Base-by-base conservation (phyloP, 2,797 vertebrate species). In the Lacerta bilineata region DNA sequence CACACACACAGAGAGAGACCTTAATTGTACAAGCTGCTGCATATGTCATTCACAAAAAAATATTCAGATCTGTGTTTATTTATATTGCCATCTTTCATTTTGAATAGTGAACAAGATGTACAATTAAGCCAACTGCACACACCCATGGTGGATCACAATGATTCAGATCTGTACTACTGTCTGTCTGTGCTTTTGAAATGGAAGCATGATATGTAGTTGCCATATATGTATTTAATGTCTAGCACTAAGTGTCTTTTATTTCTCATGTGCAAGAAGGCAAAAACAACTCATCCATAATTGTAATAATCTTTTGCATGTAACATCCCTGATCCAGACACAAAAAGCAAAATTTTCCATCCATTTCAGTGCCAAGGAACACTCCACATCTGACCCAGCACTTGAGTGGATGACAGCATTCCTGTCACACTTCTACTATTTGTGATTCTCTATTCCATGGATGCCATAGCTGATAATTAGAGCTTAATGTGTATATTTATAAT, bases 401-500 rank as follows among this genome's bases (percentile, higher is more conserved):
- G 64, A 29, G 13, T 27, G 25, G 43, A 86, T 50, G 13, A 36
- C 20, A 15, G 8, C 27, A 5, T n/a, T 39, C 9, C 8, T 36
- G 33, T n/a, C 55, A 77, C 20, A 69, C 5, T 5, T 83, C 20
- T 9, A 36, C 2, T 80, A 2, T 86, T 78, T 18, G 9, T n/a
- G 20, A 81, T 10, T 88, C 23, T 25, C 61, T 11, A 50, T 1
- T 10, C 15, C 18, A 64, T 8, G 7, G 18, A 76, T 75, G 23
- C 75, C 33, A 81, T 20, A 68, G 6, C 43, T 33, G 41, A 72
- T 75, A 76, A 75, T 69, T 41, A 72, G 61, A 88, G 23, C 5
- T 61, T 69, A 88, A 61, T 78, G 17, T 69, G 43, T 68, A 41
- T 88, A 68, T 78, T 50, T 84, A 84, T 69, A 83, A 39, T 59